phyloP scores from a whole-genome alignment of 2,888 invertebrate species.

The Mesochorus sp. region DNA sequence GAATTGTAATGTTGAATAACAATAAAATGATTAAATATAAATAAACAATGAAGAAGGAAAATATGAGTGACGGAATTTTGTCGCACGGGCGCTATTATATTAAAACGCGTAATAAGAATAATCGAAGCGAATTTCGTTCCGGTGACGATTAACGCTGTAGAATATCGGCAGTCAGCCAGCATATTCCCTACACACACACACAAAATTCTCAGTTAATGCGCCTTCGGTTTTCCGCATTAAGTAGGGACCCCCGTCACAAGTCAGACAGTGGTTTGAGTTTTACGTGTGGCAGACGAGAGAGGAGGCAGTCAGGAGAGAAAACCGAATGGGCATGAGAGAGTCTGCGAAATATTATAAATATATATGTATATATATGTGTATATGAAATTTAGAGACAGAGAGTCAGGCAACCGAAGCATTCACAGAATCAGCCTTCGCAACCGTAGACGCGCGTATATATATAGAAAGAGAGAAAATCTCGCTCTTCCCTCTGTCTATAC shows the following conservation, averaged over 20 bases:
- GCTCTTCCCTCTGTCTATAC: conserved; percentile 52
- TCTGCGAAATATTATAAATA: conserved; percentile 27
- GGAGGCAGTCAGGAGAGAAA: conserved; percentile 57
- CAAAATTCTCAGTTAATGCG: conserved; percentile 49
- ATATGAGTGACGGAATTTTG: not conserved
- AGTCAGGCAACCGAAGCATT: conserved; percentile 60
- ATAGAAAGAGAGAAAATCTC: not conserved
- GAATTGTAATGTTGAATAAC: too few species aligned
- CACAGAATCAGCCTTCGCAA: conserved; percentile 38
- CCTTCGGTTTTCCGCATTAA: conserved; percentile 73
- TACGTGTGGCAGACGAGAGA: conserved; percentile 45
- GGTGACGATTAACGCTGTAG: conserved; percentile 35
- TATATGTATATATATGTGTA: not conserved
- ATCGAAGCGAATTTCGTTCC: conserved; percentile 54
- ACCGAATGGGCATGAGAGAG: conserved; percentile 64
- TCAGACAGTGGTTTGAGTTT: conserved; percentile 76
- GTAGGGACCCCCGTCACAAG: conserved; percentile 76
- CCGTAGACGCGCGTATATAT: not conserved
- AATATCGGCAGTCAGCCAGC: conserved; percentile 46
- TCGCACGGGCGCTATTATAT: conserved; percentile 1
- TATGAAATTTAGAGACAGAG: conserved; percentile 34
- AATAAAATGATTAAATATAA: conserved; percentile 15
- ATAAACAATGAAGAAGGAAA: conserved; percentile 10
- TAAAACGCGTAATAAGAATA: conserved; percentile 49
- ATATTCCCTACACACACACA: not conserved